Conservation (phyloP, 2,888 invertebrate species). For the Carabus problematicus region DNA sequence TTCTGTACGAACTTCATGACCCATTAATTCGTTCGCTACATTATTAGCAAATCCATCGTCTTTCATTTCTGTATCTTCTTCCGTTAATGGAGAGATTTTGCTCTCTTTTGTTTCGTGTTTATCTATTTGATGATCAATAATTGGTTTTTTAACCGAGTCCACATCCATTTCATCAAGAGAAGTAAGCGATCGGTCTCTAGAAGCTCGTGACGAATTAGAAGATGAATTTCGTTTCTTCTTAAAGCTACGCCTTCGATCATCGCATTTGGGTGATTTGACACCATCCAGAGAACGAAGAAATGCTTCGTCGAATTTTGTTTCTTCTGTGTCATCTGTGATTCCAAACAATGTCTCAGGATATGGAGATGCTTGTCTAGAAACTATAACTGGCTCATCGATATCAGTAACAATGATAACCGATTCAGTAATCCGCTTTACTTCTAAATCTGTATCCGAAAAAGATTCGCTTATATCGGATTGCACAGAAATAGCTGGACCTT, state of each 20-base stretch:
- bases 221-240: conserved; percentile 44
- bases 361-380: conserved; percentile 53
- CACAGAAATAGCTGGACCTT: neutral
- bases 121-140: neutral
- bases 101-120: conserved; percentile 4
- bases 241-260: conserved; percentile 45
- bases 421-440: conserved; percentile 34
- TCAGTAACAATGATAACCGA: conserved; percentile 38
- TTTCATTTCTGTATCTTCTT: conserved; percentile 20
- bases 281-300: conserved; percentile 69
- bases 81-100: conserved; percentile 21
- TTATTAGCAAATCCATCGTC: too few species aligned
- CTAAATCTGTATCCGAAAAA: conserved; percentile 10
- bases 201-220: conserved; percentile 33
- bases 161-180: conserved; percentile 26
- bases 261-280: conserved; percentile 61
- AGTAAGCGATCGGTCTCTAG: conserved; percentile 26
- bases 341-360: conserved; percentile 68
- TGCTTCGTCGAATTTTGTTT: conserved; percentile 54
- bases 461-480: conserved; percentile 2
- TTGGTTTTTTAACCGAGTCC: neutral
- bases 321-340: conserved; percentile 66
- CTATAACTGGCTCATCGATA: conserved; percentile 27
- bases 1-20: neutral
- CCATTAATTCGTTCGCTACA: conserved; percentile 2